Conservation (phyloP, 2,888 invertebrate species). For the Apodemia duryi region DNA sequence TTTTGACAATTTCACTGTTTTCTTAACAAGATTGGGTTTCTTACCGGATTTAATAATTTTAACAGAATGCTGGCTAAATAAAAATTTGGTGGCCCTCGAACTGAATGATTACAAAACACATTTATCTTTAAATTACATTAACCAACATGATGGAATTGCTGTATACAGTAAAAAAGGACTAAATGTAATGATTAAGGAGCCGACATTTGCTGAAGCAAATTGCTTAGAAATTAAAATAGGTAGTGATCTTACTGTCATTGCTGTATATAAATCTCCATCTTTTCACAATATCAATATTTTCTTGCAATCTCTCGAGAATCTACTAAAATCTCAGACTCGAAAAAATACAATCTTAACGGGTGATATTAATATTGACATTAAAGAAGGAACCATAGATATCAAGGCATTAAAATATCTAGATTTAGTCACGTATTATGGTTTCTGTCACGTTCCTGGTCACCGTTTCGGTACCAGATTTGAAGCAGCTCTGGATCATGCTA, state of each 20-base stretch:
- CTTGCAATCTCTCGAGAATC: background rate
- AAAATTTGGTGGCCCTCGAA: background rate
- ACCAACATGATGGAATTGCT: conserved; percentile 5
- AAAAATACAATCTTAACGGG: no score
- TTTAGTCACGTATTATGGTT: no score
- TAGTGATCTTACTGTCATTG: background rate
- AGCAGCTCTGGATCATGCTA: no score
- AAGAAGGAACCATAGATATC: no score
- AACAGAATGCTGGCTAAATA: conserved; percentile 24
- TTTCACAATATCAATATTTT: background rate
- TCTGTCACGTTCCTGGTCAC: no score
- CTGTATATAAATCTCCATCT: conserved; percentile 5
- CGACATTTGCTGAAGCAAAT: background rate
- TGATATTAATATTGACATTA: no score
- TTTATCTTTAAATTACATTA: background rate
- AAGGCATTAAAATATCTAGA: no score
- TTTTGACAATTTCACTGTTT: conserved; percentile 13
- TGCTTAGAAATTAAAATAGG: background rate
- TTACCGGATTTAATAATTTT: conserved; percentile 17
- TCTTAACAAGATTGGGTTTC: conserved; percentile 3
- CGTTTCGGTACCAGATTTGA: no score
- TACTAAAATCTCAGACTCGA: background rate
- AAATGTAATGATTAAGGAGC: background rate
- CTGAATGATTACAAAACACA: background rate
- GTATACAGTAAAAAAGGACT: background rate